Conservation (phyloP, 2,888 invertebrate genomes). For the Drosophila buzzatii region DNA sequence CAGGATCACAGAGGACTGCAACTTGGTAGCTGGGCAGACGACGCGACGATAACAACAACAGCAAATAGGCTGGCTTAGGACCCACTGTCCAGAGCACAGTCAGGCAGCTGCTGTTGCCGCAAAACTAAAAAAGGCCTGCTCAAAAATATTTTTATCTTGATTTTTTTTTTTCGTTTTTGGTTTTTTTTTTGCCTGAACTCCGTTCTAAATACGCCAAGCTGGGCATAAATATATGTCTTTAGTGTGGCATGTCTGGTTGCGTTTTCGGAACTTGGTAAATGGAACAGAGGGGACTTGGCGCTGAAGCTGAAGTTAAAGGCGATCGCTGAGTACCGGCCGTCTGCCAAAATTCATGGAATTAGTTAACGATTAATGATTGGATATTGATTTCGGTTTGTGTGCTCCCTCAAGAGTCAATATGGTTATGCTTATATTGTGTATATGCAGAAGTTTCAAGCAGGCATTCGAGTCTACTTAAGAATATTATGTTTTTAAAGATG, state of each 20-base stretch:
- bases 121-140: constrained; percentile 68
- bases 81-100: constrained; percentile 42
- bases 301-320: constrained; percentile 13
- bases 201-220: constrained; percentile 74
- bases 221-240: constrained; percentile 77
- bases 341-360: constrained; percentile 77
- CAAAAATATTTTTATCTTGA: constrained; percentile 80
- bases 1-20: constrained; percentile 36
- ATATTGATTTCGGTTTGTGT: constrained; percentile 69
- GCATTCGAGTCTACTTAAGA: not conserved
- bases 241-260: constrained; percentile 78
- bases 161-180: constrained; percentile 39
- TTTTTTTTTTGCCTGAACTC: constrained; percentile 31
- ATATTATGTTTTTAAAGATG: not conserved
- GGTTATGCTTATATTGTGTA: not conserved
- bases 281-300: constrained; percentile 33
- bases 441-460: not conserved
- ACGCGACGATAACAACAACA: constrained; percentile 57
- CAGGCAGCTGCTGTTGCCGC: constrained; percentile 50
- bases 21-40: constrained; percentile 44
- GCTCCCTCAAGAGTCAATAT: constrained; percentile 16
- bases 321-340: constrained; percentile 38
- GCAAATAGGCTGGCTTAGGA: constrained; percentile 64
- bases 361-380: constrained; percentile 81
- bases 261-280: constrained; percentile 75